A percentile compares a stretch with the other conserved stretches of the same genome.
Evolutionary conservation across 1,140 invertebrate species (phyloP).

Genomic region (Zelostemma sp.): DNA sequence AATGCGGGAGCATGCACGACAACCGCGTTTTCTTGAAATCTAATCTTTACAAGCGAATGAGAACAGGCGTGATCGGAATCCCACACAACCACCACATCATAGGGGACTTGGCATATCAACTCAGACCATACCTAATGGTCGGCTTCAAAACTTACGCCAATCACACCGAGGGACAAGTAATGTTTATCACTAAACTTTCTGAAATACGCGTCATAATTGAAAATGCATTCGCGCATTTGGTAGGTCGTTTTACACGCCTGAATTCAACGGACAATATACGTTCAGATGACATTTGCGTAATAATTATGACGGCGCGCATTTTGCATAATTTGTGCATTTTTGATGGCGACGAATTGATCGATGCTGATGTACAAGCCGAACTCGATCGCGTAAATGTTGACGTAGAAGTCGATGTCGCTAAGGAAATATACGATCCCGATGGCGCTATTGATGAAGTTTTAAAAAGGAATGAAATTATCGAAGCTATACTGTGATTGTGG

Average conservation of each 20-base stretch:
- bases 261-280: background rate
- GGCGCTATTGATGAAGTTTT: no score
- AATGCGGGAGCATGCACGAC: constrained; percentile 18
- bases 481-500: no score
- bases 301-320: background rate
- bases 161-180: background rate
- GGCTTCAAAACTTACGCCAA: background rate
- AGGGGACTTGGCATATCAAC: background rate
- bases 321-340: background rate
- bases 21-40: constrained; percentile 15
- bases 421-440: no score
- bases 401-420: no score
- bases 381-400: no score
- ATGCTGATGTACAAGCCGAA: no score
- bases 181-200: no score
- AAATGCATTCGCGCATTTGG: background rate
- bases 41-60: constrained; percentile 11
- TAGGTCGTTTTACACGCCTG: background rate
- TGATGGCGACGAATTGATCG: background rate
- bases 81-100: background rate
- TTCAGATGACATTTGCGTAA: background rate
- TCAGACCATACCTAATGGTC: background rate
- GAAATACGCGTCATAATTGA: background rate
- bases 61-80: background rate
- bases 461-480: no score